Evolutionary conservation across 2,797 vertebrate species (phyloP), one percentile per base, ranked within the genome.

Genomic region (Alfaro cultratus): DNA sequence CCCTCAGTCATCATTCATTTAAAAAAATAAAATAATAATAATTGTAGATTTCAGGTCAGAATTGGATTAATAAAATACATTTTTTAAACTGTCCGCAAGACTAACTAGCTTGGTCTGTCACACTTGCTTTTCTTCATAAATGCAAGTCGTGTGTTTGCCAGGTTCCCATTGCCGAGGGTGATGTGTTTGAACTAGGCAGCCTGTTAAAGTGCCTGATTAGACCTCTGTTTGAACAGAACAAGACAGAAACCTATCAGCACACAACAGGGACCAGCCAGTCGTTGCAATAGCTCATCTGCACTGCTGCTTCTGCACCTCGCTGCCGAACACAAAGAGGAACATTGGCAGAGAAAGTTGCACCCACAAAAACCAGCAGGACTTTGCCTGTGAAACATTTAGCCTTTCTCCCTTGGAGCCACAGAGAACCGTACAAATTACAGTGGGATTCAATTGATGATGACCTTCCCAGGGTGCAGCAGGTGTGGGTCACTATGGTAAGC

Each of bases 161-260:
- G 91, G 89, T 92, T 89, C 80, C 86, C 73, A 60, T 82, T 80
- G 80, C 83, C 84, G 84, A 91, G 77, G 79, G 77, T 31, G 83
- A 91, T 91, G 84, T 94, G 92, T 94, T 95, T 95, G 92, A 92
- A 91, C 90, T 93, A 83, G 84, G 84, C 87, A 86, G 88, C 90
- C 91, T 92, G 92, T 91, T 89, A 87, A 87, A 85, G 90, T 87
- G 89, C 89, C 87, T 91, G 93, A 95, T 94, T 94, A 93, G 89
- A 91, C 75, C 84, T 77, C 73, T 92, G 87, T 94, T 94, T 94
- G 92, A 93, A 94, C 90, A 93, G 92, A 36, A 75, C 86, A 87
- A 89, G 88, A 85, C 90, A 87, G 83, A 80, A 71, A 87, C 91
- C 90, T 85, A 93, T 91, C 92, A 89, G 92, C 88, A 80, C 81